phyloP scores from a whole-genome alignment of 1,140 invertebrate genomes.

The Orius insidiosus region DNA sequence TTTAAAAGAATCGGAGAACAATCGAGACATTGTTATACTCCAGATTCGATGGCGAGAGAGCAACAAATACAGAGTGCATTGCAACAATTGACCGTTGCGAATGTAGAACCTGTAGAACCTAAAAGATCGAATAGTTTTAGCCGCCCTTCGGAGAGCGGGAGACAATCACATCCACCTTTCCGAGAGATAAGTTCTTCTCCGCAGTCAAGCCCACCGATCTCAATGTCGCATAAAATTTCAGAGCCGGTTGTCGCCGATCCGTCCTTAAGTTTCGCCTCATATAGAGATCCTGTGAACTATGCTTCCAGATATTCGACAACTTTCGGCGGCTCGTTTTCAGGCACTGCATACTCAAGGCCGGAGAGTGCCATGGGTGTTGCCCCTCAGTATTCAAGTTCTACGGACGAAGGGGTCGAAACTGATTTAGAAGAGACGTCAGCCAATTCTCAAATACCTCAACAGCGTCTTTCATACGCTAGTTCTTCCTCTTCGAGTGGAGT shows the following conservation, averaged over 20 bases:
- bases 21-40: constrained; percentile 8
- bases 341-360: constrained; percentile 12
- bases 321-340: constrained; percentile 16
- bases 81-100: constrained; percentile 3
- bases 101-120: constrained; percentile 7
- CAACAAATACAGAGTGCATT: constrained; percentile 8
- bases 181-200: constrained; percentile 16
- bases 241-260: constrained; percentile 3
- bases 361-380: constrained; percentile 14
- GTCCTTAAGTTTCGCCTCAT: constrained; percentile 7
- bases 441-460: constrained; percentile 24
- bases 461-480: constrained; percentile 45
- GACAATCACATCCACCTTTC: constrained; percentile 18
- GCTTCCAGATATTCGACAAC: constrained; percentile 16
- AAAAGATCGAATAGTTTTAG: constrained; percentile 15
- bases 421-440: constrained; percentile 40
- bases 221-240: constrained; percentile 6
- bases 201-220: constrained; percentile 12
- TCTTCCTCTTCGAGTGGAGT: constrained; percentile 54
- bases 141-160: constrained; percentile 8
- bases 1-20: constrained; percentile 3
- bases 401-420: constrained; percentile 55
- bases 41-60: constrained; percentile 11
- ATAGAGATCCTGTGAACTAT: constrained; percentile 4
- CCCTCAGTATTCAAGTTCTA: constrained; percentile 35